Evolutionary conservation across 1,140 invertebrate genomes (phyloP).

Genomic region (Goniozus legneri): DNA sequence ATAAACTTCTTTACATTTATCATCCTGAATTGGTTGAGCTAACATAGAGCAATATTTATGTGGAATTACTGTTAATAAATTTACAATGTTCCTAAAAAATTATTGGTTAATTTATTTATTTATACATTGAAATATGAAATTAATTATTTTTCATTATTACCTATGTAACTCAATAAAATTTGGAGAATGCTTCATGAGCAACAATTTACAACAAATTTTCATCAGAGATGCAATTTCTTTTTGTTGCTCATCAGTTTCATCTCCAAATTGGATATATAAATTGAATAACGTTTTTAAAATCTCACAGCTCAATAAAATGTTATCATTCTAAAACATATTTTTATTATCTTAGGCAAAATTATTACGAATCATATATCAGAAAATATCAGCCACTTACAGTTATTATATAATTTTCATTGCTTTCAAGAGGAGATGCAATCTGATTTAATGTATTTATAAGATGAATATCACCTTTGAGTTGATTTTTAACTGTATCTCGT

Average conservation of each 20-base stretch:
- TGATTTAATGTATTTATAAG: slow-evolving; percentile 78
- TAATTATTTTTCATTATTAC: no score
- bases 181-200: slow-evolving; percentile 66
- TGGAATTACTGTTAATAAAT: slow-evolving; percentile 44
- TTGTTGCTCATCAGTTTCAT: slow-evolving; percentile 65
- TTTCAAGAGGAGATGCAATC: slow-evolving; percentile 49
- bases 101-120: neutral
- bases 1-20: slow-evolving; percentile 22
- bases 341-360: slow-evolving; percentile 6
- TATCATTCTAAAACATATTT: slow-evolving; percentile 55
- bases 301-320: slow-evolving; percentile 74
- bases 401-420: slow-evolving; percentile 14
- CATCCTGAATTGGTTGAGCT: slow-evolving; percentile 11
- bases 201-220: slow-evolving; percentile 67
- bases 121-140: no score
- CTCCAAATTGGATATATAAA: slow-evolving; percentile 57
- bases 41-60: slow-evolving; percentile 31
- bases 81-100: slow-evolving; percentile 12
- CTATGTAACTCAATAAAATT: no score
- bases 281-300: slow-evolving; percentile 89
- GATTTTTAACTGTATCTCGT: slow-evolving; percentile 68
- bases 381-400: slow-evolving; percentile 13
- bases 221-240: slow-evolving; percentile 71
- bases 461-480: slow-evolving; percentile 77
- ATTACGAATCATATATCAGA: slow-evolving; percentile 10